These are phyloP conservation scores for Venusia cambrica DNA, from an alignment of 2,888 invertebrate species.

Conservation along the genomic window DNA sequence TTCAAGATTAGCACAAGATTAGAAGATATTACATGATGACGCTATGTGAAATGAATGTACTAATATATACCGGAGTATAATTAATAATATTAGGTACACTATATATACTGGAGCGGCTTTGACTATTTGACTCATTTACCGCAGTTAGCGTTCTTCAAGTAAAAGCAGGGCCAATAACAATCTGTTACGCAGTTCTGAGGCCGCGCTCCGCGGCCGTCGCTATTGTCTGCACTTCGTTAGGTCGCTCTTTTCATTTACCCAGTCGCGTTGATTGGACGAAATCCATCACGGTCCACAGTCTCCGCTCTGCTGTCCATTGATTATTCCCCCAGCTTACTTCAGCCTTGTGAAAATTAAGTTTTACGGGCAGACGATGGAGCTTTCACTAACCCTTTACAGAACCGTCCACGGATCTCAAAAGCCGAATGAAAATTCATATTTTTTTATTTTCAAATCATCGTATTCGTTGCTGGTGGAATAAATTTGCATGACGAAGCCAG, in stretches of 20 bases:
- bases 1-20: too few species aligned
- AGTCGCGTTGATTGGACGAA: slow-evolving; percentile 53
- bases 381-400: slow-evolving; percentile 35
- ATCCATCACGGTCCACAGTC: slow-evolving; percentile 49
- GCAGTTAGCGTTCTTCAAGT: slow-evolving; percentile 36
- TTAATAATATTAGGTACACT: too few species aligned
- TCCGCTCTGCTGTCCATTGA: slow-evolving; percentile 45
- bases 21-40: too few species aligned
- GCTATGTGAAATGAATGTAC: too few species aligned
- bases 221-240: slow-evolving; percentile 52
- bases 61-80: too few species aligned
- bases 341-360: slow-evolving; percentile 42
- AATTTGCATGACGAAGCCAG: slow-evolving; percentile 26
- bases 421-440: slow-evolving; percentile 25
- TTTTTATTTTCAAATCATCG: slow-evolving; percentile 18
- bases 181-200: slow-evolving; percentile 52
- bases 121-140: slow-evolving; percentile 45
- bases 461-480: slow-evolving; percentile 17
- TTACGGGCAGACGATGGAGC: slow-evolving; percentile 38
- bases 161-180: slow-evolving; percentile 55
- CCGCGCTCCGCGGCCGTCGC: slow-evolving; percentile 31
- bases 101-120: too few species aligned
- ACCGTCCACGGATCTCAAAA: slow-evolving; percentile 35
- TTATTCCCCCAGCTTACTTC: slow-evolving; percentile 40
- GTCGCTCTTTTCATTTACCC: slow-evolving; percentile 53